Evolutionary conservation across 2,113 vertebrate species (phyloP), one percentile per base, ranked within the genome.

Genomic region (Camarhynchus parvulus): DNA sequence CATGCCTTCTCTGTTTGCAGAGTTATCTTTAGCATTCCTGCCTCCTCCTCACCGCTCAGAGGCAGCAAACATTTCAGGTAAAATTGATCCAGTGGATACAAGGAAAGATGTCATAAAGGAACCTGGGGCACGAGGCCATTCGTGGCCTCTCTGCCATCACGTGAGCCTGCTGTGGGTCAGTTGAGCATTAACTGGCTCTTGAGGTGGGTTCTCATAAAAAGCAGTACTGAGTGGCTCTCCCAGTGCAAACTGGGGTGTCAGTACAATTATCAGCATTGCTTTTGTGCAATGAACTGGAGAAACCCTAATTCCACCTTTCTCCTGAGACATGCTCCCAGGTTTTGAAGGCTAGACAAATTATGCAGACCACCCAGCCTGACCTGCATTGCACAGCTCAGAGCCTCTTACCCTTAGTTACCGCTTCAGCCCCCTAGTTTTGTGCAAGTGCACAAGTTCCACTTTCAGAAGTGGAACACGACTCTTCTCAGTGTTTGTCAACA

Each of bases 21-120:
- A 94, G 95, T 95, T 94, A 97, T 95, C 95, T 93, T 77, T 56
- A 90, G 68, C 94, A 90, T 95, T 94, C 92, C 83, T 92, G 31
- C 70, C 76, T 92, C 41, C 84, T 83, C 30, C 37, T 74, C 23
- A 13, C 41, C 80, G 61, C 74, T 89, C 20, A 67, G 81, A 82
- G 50, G 83, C 50, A 92, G 74, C 95, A 92, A 92, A 95, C 64
- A 85, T 83, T 89, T 85, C 86, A 96, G 77, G 79, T 89, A 59
- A 93, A 95, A 95, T 87, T 90, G 93, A 97, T 96, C 92, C 3
- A 1, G 30, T 1, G 67, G 56, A 76, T 79, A 52, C 59, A 63
- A 89, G 91, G 64, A 84, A 92, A 86, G 79, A 86, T 0, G 8
- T 82, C 79, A 90, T 50, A 62, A 81, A 58, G 89, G 82, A 93